A percentile compares a stretch with the other conserved stretches of the same genome.
phyloP scores from a whole-genome alignment of 2,113 vertebrate genomes.

The Nannobrachium achirus region DNA sequence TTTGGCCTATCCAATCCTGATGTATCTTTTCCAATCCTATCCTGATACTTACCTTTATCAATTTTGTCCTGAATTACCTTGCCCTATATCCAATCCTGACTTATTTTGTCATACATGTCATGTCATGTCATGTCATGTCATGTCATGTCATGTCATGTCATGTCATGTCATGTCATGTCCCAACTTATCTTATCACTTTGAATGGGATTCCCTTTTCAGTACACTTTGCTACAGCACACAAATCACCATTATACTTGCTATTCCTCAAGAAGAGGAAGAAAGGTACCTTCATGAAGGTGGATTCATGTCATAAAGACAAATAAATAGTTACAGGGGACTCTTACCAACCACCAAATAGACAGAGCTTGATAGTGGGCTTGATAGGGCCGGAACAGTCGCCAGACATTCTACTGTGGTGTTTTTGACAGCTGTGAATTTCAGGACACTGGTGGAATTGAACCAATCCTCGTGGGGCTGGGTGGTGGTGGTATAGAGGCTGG shows the following conservation, averaged over 20 bases:
- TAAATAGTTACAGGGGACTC: slow-evolving; percentile 23
- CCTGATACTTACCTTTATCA: too few relatives aligned
- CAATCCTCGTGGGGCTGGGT: slow-evolving; percentile 35
- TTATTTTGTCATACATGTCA: too few relatives aligned
- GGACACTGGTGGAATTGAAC: slow-evolving; percentile 77
- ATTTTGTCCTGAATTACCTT: too few relatives aligned
- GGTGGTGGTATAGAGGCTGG: slow-evolving; percentile 65
- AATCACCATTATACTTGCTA: not conserved
- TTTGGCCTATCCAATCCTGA: too few relatives aligned
- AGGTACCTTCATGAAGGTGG: too few relatives aligned
- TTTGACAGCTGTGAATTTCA: slow-evolving; percentile 71
- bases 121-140: too few relatives aligned
- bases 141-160: too few relatives aligned
- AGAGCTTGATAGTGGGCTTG: slow-evolving; percentile 59
- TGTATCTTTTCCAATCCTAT: too few relatives aligned
- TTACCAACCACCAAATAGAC: slow-evolving; percentile 78
- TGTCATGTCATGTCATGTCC: too few relatives aligned
- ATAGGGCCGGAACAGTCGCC: slow-evolving; percentile 73
- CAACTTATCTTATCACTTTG: too few relatives aligned
- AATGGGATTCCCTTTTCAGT: not conserved
- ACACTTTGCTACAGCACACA: not conserved
- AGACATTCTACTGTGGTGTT: slow-evolving; percentile 80
- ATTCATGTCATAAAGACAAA: not conserved
- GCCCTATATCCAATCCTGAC: too few relatives aligned
- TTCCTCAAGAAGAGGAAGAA: too few relatives aligned